Evolutionary conservation across 2,888 invertebrate genomes (phyloP).

Genomic region (Andrena fulva): DNA sequence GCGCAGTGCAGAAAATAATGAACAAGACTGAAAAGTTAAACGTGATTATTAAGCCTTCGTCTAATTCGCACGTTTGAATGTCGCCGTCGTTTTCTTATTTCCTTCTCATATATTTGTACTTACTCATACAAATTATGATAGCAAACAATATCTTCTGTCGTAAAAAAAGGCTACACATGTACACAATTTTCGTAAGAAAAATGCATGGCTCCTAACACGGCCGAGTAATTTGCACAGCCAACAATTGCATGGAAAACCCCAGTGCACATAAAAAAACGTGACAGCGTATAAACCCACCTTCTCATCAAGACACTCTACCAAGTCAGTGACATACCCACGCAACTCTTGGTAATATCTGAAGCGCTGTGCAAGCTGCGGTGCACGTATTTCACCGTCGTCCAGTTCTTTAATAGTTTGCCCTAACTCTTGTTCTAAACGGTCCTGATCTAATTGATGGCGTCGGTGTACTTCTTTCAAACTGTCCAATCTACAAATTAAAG

Average conservation of each 20-base stretch:
- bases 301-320: slow-evolving; percentile 98
- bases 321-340: slow-evolving; percentile 97
- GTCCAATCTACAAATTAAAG: slow-evolving; percentile 85
- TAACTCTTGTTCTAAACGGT: slow-evolving; percentile 85
- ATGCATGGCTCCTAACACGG: slow-evolving; percentile 57
- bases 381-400: slow-evolving; percentile 87
- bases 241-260: slow-evolving; percentile 75
- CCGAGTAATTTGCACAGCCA: slow-evolving; percentile 66
- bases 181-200: slow-evolving; percentile 48
- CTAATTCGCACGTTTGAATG: not conserved
- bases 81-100: not conserved
- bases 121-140: not conserved
- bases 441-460: slow-evolving; percentile 86
- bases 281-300: slow-evolving; percentile 90
- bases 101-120: not conserved
- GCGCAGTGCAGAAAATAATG: not conserved
- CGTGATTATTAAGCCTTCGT: not conserved
- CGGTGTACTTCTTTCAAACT: slow-evolving; percentile 87
- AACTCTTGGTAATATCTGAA: slow-evolving; percentile 98
- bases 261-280: slow-evolving; percentile 80
- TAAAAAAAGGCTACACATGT: not conserved
- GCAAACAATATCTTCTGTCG: not conserved
- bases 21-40: slow-evolving; percentile 2
- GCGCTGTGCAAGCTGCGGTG: slow-evolving; percentile 90
- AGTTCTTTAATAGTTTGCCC: slow-evolving; percentile 84